These are phyloP conservation scores for Triplophysa rosa DNA, from an alignment of 2,113 vertebrate species.

Conservation along the genomic window DNA sequence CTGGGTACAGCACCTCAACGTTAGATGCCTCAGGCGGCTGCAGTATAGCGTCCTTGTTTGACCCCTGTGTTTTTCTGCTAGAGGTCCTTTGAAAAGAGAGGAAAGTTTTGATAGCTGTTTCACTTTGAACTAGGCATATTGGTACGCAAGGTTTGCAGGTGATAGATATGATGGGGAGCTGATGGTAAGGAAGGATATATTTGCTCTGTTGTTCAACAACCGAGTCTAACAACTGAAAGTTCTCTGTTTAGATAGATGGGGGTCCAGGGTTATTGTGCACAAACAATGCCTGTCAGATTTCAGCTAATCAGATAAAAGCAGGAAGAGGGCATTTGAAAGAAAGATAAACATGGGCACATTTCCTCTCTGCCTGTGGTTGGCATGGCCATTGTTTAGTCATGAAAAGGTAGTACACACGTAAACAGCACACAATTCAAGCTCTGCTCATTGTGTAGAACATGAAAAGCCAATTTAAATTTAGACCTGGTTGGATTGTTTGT, in stretches of 20 bases:
- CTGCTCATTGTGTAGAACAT: conserved; percentile 27
- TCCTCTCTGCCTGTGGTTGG: conserved; percentile 50
- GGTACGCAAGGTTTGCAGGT: neutral
- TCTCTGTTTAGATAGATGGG: conserved; percentile 18
- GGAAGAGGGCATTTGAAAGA: conserved; percentile 61
- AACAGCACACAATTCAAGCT: conserved; percentile 7
- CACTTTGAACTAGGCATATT: neutral
- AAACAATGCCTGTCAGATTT: conserved; percentile 67
- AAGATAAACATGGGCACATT: conserved; percentile 61
- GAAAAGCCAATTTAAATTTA: conserved; percentile 31
- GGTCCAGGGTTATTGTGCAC: conserved; percentile 58
- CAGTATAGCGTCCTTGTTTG: conserved; percentile 10
- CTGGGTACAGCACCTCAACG: conserved; percentile 16
- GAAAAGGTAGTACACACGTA: conserved; percentile 36
- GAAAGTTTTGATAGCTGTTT: neutral
- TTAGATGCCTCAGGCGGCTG: neutral
- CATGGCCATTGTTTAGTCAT: conserved; percentile 61
- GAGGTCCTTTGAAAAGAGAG: conserved; percentile 5
- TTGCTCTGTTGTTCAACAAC: neutral
- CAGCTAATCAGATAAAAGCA: conserved; percentile 64
- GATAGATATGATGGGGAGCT: neutral
- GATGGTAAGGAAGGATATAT: neutral
- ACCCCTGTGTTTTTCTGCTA: neutral
- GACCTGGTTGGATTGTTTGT: conserved; percentile 2
- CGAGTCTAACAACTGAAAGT: conserved; percentile 29